Evolutionary conservation across 2,797 vertebrate genomes (phyloP), one percentile per base, ranked within the genome.

Genomic region (Melopsittacus undulatus): DNA sequence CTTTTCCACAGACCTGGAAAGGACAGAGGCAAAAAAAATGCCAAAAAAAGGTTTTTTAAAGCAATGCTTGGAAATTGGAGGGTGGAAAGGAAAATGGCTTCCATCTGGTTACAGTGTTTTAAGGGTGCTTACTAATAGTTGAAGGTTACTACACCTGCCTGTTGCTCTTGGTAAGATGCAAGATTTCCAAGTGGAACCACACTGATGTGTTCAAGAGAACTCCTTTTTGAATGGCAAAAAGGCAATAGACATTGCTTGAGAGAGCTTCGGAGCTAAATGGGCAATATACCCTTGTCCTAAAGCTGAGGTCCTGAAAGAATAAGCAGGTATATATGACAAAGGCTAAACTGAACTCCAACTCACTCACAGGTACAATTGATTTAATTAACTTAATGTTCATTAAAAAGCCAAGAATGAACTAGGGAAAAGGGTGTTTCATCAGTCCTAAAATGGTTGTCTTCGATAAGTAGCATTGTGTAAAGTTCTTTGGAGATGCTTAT

Each of bases 21-120:
- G 76, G n/a, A 76, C 12, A 4, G 84, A 85, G 43, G 24, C 19
- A 81, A 83, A 95, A 83, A 95, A 90, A 20, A 24, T 62, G 30
- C 46, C 56, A 79, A 95, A 79, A 95, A 36, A 87, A 67, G 2
- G 0, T 51, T 88, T 88, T 95, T 90, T 26, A 92, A 93, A 42
- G 45, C 3, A 17, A 23, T 30, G 40, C 10, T 45, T 59, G 54
- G 32, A 72, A 82, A 72, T 19, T 14, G 6, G 36, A 86, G 24
- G 4, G 4, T 80, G 69, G 48, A 81, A 29, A 89, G 14, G 6
- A 78, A 74, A 72, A 49, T 9, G 9, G 0, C 5, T 76, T 81
- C 26, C 16, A 9, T n/a, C 26, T 42, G 34, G 3, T 87, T 66
- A 14, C 9, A 40, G 6, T 9, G 5, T n/a, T 84, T 89, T 67